Conservation (phyloP, 2,797 vertebrate genomes). For the Caiman crocodilus region DNA sequence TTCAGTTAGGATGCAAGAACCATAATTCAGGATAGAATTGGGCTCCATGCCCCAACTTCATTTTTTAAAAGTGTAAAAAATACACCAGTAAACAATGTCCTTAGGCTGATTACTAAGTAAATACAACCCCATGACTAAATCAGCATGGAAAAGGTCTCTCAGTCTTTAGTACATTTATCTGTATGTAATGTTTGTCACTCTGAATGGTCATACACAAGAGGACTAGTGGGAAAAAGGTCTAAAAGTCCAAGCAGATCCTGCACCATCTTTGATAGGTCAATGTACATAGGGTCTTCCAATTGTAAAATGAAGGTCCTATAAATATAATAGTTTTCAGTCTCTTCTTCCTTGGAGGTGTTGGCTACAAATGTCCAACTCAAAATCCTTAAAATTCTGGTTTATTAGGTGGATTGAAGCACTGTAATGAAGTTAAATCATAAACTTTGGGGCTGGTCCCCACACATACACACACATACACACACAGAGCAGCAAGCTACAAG, state of each 20-base stretch:
- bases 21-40: constrained; percentile 15
- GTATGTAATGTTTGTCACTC: not conserved
- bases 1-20: not conserved
- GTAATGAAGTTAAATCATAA: no score
- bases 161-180: not conserved
- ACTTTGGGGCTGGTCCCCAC: no score
- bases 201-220: not conserved
- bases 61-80: not conserved
- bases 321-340: no score
- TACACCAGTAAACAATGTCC: not conserved
- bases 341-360: no score
- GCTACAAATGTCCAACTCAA: no score
- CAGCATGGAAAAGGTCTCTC: constrained; percentile 3
- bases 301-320: no score
- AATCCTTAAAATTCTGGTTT: no score
- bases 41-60: not conserved
- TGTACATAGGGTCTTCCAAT: not conserved
- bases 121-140: not conserved
- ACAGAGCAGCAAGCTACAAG: no score
- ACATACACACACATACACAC: no score
- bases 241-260: constrained; percentile 26
- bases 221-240: not conserved
- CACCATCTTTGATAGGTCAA: not conserved
- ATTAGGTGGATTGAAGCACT: no score
- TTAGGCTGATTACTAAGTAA: not conserved